Conservation (phyloP, 2,113 vertebrate species). For the Cyrtonyx montezumae region DNA sequence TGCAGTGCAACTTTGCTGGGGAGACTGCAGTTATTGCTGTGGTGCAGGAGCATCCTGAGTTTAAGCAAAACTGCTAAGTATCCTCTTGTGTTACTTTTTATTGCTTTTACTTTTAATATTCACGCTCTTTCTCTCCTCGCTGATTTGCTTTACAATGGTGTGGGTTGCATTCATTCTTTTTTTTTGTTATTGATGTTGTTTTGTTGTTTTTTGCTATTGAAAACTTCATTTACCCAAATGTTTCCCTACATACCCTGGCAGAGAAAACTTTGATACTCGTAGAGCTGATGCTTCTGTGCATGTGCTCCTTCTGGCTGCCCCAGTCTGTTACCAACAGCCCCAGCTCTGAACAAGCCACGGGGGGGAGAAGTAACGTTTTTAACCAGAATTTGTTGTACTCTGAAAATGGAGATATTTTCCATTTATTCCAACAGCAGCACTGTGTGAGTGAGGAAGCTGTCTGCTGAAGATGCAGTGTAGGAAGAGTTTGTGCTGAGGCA, state of each 20-base stretch:
- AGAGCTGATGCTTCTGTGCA: not conserved
- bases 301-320: not conserved
- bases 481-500: not conserved
- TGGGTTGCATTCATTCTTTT: not conserved
- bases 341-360: not conserved
- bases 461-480: not conserved
- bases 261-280: not conserved
- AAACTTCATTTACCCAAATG: not conserved
- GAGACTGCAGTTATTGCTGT: fast-evolving
- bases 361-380: not conserved
- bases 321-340: not conserved
- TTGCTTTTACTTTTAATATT: not conserved
- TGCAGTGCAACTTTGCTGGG: fast-evolving
- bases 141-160: not conserved
- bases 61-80: not conserved
- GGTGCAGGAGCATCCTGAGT: not conserved
- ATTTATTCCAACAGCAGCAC: not conserved
- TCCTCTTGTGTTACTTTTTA: not conserved
- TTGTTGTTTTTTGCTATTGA: not conserved
- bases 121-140: not conserved
- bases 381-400: not conserved
- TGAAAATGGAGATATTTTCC: not conserved
- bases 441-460: not conserved
- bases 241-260: not conserved
- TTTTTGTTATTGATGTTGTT: too few species aligned